These are phyloP conservation scores for Tokudaia tokunoshimensis DNA, from an alignment of 2,797 vertebrate species.

Conservation along the genomic window DNA sequence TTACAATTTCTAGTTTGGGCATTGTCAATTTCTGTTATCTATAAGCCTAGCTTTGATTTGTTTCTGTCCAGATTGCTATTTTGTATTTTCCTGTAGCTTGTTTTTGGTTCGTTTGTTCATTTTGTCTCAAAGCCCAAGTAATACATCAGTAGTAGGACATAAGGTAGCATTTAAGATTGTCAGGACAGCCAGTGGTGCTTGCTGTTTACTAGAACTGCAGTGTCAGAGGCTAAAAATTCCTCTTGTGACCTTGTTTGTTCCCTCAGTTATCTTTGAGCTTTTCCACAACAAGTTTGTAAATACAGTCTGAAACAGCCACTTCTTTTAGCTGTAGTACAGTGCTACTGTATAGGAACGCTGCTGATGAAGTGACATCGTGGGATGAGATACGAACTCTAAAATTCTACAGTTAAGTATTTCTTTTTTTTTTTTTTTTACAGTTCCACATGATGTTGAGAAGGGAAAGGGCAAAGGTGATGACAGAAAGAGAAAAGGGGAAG, in stretches of 20 bases:
- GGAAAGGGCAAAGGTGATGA: no score
- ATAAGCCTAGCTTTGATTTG: neutral
- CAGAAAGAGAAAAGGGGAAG: no score
- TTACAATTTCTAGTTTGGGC: neutral
- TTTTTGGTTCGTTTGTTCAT: neutral
- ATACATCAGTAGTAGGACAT: neutral
- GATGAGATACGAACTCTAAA: neutral
- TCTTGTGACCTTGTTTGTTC: neutral
- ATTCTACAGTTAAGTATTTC: neutral
- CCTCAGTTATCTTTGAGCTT: neutral
- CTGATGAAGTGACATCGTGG: neutral
- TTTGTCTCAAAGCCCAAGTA: constrained; percentile 30
- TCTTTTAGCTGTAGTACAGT: neutral
- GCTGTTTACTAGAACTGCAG: neutral
- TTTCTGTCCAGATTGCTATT: neutral
- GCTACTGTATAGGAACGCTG: neutral
- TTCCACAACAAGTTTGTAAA: neutral
- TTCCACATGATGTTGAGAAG: no score
- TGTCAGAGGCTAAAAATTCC: neutral
- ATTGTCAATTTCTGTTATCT: constrained; percentile 27
- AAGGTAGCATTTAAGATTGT: constrained; percentile 2
- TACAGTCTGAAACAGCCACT: neutral
- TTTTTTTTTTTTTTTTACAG: neutral
- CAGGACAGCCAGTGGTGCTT: neutral
- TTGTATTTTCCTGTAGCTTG: neutral